These are phyloP conservation scores for Chionis minor DNA, from an alignment of 2,113 vertebrate species.

Conservation along the genomic window DNA sequence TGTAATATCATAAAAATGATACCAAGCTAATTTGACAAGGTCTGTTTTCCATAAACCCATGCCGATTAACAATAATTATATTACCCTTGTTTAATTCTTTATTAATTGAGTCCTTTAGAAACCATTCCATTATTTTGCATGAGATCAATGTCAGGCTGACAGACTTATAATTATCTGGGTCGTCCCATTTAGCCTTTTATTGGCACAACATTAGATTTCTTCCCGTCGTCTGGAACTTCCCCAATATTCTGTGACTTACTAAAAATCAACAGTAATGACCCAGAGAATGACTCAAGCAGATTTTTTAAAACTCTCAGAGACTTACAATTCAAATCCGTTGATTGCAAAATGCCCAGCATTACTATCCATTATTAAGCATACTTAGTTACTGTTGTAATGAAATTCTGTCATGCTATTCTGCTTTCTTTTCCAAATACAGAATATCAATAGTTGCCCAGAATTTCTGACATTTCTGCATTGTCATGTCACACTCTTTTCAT, in stretches of 20 bases:
- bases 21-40: conserved; percentile 43
- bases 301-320: not conserved
- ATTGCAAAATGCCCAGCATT: not conserved
- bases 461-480: not conserved
- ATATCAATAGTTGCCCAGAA: not conserved
- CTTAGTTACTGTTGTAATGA: not conserved
- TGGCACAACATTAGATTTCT: conserved; percentile 53
- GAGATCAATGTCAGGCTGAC: conserved; percentile 45
- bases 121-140: conserved; percentile 51
- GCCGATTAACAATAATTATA: conserved; percentile 43
- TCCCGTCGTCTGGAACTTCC: not conserved
- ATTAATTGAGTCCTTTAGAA: conserved; percentile 60
- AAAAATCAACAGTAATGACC: not conserved
- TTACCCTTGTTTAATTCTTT: conserved; percentile 53
- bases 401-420: not conserved
- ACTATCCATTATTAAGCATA: not conserved
- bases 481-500: not conserved
- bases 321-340: not conserved
- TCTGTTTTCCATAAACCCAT: conserved; percentile 52
- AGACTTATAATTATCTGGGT: conserved; percentile 43
- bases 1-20: not conserved
- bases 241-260: not conserved
- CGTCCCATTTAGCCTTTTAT: conserved; percentile 43
- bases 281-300: not conserved
- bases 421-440: not conserved